These are phyloP conservation scores for Drosophila anceps DNA, from an alignment of 2,888 invertebrate species.

Conservation along the genomic window DNA sequence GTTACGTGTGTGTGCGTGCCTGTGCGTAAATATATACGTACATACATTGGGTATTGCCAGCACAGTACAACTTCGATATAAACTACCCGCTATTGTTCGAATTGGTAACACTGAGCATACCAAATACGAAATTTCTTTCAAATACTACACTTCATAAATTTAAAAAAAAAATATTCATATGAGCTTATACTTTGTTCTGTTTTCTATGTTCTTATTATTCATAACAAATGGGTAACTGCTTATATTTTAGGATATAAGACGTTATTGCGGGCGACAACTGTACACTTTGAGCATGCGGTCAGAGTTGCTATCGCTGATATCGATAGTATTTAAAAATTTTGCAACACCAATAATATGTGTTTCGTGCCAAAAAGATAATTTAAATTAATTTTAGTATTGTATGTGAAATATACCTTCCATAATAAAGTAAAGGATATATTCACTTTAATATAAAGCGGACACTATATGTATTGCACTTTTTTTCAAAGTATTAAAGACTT, in stretches of 20 bases:
- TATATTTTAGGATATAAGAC: no score
- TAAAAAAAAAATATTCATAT: not conserved
- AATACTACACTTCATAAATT: not conserved
- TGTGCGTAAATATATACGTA: constrained; percentile 53
- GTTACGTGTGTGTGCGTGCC: constrained; percentile 32
- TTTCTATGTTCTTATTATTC: not conserved
- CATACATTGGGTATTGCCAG: constrained; percentile 20
- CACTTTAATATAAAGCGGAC: not conserved
- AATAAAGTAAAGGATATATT: not conserved
- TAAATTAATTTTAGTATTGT: not conserved
- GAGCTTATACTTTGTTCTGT: fast-evolving
- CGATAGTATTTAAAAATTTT: constrained; percentile 36
- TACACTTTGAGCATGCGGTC: constrained; percentile 20
- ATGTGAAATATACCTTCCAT: not conserved
- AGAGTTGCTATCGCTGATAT: constrained; percentile 28
- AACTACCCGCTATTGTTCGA: no score
- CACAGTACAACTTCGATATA: constrained; percentile 29
- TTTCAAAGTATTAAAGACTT: not conserved
- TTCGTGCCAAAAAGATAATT: not conserved
- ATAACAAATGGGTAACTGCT: not conserved
- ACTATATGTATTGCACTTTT: not conserved
- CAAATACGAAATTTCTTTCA: not conserved
- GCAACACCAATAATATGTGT: not conserved
- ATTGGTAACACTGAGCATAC: not conserved
- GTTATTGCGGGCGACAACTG: constrained; percentile 29